Conservation (phyloP, 1,140 invertebrate species). For the Formica selysi region DNA sequence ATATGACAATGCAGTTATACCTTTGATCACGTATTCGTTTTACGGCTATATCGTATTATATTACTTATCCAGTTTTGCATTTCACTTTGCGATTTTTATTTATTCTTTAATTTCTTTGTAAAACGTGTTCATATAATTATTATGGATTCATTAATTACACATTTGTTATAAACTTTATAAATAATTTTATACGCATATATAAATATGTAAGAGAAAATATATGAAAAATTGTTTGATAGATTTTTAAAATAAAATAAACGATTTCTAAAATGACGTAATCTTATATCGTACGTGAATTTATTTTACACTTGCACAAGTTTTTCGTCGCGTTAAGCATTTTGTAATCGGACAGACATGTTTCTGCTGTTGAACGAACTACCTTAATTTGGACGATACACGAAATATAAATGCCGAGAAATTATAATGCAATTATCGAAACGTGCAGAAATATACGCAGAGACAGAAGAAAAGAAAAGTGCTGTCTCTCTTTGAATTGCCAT, state of each 20-base stretch:
- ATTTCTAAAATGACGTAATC: background rate
- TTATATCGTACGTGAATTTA: background rate
- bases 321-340: slow-evolving; percentile 40
- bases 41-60: background rate
- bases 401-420: slow-evolving; percentile 39
- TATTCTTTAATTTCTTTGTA: background rate
- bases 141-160: background rate
- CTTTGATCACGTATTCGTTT: slow-evolving; percentile 12
- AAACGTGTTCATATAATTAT: background rate
- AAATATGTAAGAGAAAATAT: background rate
- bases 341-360: slow-evolving; percentile 13
- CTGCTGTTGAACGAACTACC: background rate
- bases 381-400: background rate
- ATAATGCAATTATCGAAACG: slow-evolving; percentile 11
- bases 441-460: slow-evolving; percentile 1
- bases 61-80: background rate
- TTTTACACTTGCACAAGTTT: slow-evolving; percentile 1
- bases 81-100: background rate
- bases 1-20: background rate
- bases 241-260: no score
- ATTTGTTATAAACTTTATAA: background rate
- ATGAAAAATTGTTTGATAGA: no score
- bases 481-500: slow-evolving; percentile 24
- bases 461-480: background rate
- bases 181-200: background rate